phyloP scores from a whole-genome alignment of 2,888 invertebrate species.

The Apotomis capreana region DNA sequence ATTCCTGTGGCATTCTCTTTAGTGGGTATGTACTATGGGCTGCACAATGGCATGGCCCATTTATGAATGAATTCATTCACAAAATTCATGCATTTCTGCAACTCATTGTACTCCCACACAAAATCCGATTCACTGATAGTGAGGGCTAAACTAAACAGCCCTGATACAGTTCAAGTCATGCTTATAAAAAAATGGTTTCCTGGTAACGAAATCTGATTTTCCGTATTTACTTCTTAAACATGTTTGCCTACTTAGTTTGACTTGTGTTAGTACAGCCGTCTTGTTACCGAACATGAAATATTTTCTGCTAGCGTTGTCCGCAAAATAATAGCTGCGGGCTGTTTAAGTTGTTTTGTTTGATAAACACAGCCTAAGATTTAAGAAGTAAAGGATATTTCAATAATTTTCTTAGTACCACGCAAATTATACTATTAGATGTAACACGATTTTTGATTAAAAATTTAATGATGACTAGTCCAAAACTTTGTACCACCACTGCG shows the following conservation, averaged over 20 bases:
- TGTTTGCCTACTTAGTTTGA: slow-evolving; percentile 12
- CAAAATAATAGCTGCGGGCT: neutral
- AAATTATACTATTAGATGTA: neutral
- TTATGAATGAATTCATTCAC: too few relatives aligned
- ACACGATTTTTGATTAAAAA: neutral
- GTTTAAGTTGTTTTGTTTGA: neutral
- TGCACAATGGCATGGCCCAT: too few relatives aligned
- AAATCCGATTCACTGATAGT: too few relatives aligned
- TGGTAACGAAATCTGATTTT: slow-evolving; percentile 59
- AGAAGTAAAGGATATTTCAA: neutral
- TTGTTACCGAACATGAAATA: neutral
- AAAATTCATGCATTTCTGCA: too few relatives aligned
- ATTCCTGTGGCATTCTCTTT: too few relatives aligned
- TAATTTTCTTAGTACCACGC: neutral
- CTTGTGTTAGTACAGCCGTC: slow-evolving; percentile 2
- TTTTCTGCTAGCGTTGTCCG: slow-evolving; percentile 6
- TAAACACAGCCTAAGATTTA: neutral
- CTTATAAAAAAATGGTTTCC: too few relatives aligned
- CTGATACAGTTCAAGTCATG: too few relatives aligned
- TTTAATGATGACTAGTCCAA: too few relatives aligned
- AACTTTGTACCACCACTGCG: too few relatives aligned
- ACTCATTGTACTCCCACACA: too few relatives aligned
- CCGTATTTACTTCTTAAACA: neutral
- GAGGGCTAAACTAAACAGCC: too few relatives aligned
- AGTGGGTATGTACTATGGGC: too few relatives aligned